A percentile compares a stretch with the other conserved stretches of the same genome.
Evolutionary conservation across 2,888 invertebrate species (phyloP).

Genomic region (Ceratothoa steindachneri): DNA sequence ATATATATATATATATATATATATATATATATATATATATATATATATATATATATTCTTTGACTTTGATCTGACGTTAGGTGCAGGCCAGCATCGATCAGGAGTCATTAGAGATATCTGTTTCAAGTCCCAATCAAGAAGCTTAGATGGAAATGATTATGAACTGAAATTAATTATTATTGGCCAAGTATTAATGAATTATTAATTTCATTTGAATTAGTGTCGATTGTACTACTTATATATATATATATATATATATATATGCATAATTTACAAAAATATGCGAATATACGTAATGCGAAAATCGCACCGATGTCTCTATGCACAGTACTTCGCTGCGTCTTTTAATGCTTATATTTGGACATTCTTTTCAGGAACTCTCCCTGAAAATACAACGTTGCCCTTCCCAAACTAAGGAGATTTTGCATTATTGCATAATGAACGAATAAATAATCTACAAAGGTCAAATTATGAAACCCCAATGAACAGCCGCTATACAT

Average conservation of each 20-base stretch:
- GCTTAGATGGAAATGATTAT: not conserved
- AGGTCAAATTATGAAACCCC: not conserved
- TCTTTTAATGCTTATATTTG: no score
- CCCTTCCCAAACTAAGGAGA: no score
- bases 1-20: not conserved
- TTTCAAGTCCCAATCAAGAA: not conserved
- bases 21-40: not conserved
- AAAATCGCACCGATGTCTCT: no score
- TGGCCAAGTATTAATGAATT: not conserved
- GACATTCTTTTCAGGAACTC: no score
- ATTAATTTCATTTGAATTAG: not conserved
- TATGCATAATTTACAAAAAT: not conserved
- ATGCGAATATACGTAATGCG: no score
- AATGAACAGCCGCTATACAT: not conserved
- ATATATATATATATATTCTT: not conserved
- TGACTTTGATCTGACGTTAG: not conserved
- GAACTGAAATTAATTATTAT: not conserved
- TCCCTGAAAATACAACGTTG: no score
- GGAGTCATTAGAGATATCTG: not conserved
- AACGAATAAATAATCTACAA: not conserved
- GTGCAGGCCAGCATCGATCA: not conserved
- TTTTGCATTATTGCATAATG: no score
- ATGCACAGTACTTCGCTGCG: no score
- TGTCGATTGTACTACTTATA: not conserved
- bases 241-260: slow-evolving; percentile 1